phyloP scores from a whole-genome alignment of 2,797 vertebrate species.

The Anguilla anguilla region DNA sequence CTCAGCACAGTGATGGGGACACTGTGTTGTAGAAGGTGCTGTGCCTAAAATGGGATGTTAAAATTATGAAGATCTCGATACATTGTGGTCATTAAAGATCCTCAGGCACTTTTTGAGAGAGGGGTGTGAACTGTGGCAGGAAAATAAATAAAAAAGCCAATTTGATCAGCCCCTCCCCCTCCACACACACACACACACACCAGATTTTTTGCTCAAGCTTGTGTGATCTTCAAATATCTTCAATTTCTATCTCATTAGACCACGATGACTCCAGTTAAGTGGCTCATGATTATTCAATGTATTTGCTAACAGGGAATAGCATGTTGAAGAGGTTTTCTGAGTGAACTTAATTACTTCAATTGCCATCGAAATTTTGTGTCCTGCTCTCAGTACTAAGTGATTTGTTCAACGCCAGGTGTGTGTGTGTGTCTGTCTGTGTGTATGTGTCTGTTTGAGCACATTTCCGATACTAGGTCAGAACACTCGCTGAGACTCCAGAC shows the following conservation, averaged over 20 bases:
- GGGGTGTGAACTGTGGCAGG: too few species aligned
- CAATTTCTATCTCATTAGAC: not conserved
- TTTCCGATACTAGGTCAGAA: constrained; percentile 1
- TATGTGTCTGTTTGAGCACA: not conserved
- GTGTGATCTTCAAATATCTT: not conserved
- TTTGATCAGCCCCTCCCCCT: too few species aligned
- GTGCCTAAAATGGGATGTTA: too few species aligned
- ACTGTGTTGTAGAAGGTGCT: too few species aligned
- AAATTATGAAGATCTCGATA: too few species aligned
- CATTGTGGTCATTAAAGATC: too few species aligned
- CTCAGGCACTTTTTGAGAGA: too few species aligned
- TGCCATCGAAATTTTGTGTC: not conserved
- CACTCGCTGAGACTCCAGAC: not conserved
- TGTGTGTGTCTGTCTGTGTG: not conserved
- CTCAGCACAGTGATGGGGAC: too few species aligned
- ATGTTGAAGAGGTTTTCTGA: not conserved
- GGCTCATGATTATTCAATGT: not conserved
- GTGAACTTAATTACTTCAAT: not conserved
- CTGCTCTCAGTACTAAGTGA: not conserved
- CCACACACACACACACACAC: too few species aligned
- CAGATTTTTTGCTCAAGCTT: not conserved
- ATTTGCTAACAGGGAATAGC: not conserved
- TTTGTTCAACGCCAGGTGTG: not conserved
- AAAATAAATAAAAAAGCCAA: too few species aligned
- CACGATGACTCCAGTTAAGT: not conserved